Evolutionary conservation across 2,888 invertebrate genomes (phyloP).

Genomic region (Aspidiotus destructor): DNA sequence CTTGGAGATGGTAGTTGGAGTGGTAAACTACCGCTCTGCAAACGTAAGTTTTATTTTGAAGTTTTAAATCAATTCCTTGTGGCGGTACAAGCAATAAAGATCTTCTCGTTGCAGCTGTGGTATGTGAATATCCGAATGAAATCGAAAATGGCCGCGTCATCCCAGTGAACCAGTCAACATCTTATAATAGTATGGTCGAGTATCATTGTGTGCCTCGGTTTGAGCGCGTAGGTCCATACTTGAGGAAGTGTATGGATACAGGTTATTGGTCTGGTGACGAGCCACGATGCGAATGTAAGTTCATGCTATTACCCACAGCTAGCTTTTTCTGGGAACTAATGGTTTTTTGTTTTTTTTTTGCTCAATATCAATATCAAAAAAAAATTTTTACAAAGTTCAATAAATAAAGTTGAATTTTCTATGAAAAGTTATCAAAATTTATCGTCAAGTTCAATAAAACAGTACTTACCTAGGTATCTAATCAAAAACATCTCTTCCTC

Average conservation of each 20-base stretch:
- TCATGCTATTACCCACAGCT: too few relatives aligned
- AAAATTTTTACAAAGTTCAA: not conserved
- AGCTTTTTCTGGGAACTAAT: too few relatives aligned
- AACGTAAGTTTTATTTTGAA: constrained; percentile 52
- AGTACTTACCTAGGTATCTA: too few relatives aligned
- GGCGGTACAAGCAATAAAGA: not conserved
- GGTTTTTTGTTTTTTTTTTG: not conserved
- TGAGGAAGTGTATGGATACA: constrained; percentile 72
- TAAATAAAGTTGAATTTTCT: too few relatives aligned
- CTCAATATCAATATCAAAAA: not conserved
- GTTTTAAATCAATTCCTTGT: too few relatives aligned
- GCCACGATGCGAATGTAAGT: constrained; percentile 65
- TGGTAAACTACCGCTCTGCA: constrained; percentile 66
- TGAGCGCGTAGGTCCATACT: constrained; percentile 68
- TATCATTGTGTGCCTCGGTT: constrained; percentile 81
- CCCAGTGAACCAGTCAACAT: constrained; percentile 70
- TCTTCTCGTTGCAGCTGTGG: constrained; percentile 56
- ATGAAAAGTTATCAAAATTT: too few relatives aligned
- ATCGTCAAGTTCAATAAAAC: too few relatives aligned
- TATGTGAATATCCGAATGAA: constrained; percentile 67
- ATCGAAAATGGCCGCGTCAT: constrained; percentile 81
- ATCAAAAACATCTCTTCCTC: too few relatives aligned
- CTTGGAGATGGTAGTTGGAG: constrained; percentile 71
- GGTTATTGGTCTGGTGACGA: constrained; percentile 81
- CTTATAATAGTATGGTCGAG: constrained; percentile 74